A percentile compares a stretch with the other conserved stretches of the same genome.
These are phyloP conservation scores for Harpagoxenus sublaevis DNA, from an alignment of 2,888 invertebrate species.

Conservation along the genomic window DNA sequence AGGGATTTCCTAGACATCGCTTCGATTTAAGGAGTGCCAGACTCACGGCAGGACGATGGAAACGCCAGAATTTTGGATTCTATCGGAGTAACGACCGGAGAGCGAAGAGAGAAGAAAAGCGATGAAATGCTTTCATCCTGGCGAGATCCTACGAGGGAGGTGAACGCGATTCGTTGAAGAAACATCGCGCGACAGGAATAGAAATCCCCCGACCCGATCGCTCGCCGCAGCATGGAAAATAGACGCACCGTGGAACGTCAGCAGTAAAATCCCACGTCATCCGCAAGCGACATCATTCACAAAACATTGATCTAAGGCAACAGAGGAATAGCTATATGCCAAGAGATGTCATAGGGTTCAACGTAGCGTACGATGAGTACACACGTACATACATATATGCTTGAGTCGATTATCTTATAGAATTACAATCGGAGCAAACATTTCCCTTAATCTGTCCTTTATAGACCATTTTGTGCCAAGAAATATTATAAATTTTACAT, in stretches of 20 bases:
- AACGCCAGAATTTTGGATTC: constrained; percentile 78
- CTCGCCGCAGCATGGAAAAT: constrained; percentile 56
- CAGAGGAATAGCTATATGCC: constrained; percentile 19
- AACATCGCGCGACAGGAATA: constrained; percentile 64
- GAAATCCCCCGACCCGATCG: constrained; percentile 64
- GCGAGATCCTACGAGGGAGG: constrained; percentile 62
- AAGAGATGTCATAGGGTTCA: constrained; percentile 18
- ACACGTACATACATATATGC: not conserved
- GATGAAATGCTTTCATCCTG: constrained; percentile 69
- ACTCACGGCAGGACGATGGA: constrained; percentile 66
- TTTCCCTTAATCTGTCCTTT: constrained; percentile 25
- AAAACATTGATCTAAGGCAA: constrained; percentile 42
- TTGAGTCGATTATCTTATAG: constrained; percentile 43
- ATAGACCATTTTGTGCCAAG: constrained; percentile 28
- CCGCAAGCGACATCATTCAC: constrained; percentile 38
- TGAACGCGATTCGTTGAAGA: constrained; percentile 60
- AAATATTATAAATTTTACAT: constrained; percentile 44
- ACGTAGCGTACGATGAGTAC: not conserved
- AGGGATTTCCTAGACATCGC: constrained; percentile 76
- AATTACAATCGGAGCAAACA: constrained; percentile 34
- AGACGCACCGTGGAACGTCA: constrained; percentile 11
- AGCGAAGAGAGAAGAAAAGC: constrained; percentile 26
- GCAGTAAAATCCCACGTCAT: constrained; percentile 32
- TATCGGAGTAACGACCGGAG: constrained; percentile 67
- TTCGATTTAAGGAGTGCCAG: constrained; percentile 79